These are phyloP conservation scores for Trichogramma evanescens DNA, from an alignment of 2,888 invertebrate species.

Conservation along the genomic window DNA sequence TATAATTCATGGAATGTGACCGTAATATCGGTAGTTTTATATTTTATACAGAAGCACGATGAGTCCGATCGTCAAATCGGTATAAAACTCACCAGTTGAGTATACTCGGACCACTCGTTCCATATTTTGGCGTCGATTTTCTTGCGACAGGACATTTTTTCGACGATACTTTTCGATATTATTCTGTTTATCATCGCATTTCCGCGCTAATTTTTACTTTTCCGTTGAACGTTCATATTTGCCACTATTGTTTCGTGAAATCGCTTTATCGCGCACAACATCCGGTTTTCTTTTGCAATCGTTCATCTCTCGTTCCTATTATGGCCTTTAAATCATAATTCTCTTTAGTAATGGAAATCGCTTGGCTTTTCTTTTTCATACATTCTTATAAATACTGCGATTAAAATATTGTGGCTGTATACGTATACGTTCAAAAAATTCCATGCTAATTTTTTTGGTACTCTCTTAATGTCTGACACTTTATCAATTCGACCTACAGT, in stretches of 20 bases:
- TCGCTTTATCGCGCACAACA: background rate
- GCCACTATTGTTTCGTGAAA: background rate
- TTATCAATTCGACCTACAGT: background rate
- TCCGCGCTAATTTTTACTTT: background rate
- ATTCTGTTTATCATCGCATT: background rate
- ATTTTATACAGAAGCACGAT: too few relatives aligned
- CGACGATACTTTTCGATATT: background rate
- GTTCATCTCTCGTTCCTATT: too few relatives aligned
- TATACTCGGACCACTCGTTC: slow-evolving; percentile 36
- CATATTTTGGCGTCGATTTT: slow-evolving; percentile 40
- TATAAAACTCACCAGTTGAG: slow-evolving; percentile 32
- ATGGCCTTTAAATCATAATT: too few relatives aligned
- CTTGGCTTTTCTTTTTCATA: too few relatives aligned
- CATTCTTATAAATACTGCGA: too few relatives aligned
- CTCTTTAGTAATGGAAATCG: too few relatives aligned
- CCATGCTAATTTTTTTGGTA: background rate
- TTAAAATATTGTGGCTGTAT: too few relatives aligned
- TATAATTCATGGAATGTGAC: too few relatives aligned
- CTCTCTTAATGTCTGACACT: background rate
- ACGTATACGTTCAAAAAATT: background rate
- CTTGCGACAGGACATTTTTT: slow-evolving; percentile 36
- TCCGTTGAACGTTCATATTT: background rate
- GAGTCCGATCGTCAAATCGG: background rate
- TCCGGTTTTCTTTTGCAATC: background rate
- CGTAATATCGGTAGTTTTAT: too few relatives aligned